These are phyloP conservation scores for Myathropa florea DNA, from an alignment of 2,888 invertebrate genomes.

Conservation along the genomic window DNA sequence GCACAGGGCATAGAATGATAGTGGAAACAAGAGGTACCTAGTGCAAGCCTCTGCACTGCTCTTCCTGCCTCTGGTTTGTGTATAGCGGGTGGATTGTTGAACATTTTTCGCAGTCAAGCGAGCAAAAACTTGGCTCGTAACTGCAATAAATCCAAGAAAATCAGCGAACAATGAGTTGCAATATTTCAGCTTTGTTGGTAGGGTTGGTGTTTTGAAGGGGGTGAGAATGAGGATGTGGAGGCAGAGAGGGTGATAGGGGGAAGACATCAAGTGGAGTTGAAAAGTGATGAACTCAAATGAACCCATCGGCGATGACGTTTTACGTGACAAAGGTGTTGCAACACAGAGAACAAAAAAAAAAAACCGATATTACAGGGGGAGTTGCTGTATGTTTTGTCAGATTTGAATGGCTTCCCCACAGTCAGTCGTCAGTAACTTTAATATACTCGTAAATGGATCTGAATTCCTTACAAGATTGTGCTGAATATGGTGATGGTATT, in stretches of 20 bases:
- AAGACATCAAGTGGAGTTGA: slow-evolving; percentile 47
- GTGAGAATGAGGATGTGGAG: neutral
- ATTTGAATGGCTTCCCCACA: slow-evolving; percentile 8
- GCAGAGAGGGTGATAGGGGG: neutral
- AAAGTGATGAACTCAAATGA: slow-evolving; percentile 62
- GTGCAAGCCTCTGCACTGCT: too few relatives aligned
- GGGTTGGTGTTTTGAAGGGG: neutral
- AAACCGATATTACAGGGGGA: neutral
- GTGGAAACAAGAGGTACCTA: neutral
- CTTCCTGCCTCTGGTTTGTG: neutral
- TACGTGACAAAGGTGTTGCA: slow-evolving; percentile 42
- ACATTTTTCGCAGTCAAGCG: slow-evolving; percentile 45
- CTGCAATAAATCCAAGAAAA: slow-evolving; percentile 60
- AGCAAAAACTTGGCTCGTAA: slow-evolving; percentile 47
- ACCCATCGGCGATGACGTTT: slow-evolving; percentile 38
- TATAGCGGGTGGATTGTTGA: slow-evolving; percentile 36
- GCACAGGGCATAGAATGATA: slow-evolving; percentile 42
- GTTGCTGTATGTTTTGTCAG: neutral
- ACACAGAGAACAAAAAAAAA: neutral
- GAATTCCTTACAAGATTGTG: too few relatives aligned
- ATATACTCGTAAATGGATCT: too few relatives aligned
- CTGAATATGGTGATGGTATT: too few relatives aligned
- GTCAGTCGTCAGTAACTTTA: too few relatives aligned
- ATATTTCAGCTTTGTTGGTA: slow-evolving; percentile 41
- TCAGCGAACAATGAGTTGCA: slow-evolving; percentile 61